A percentile compares a stretch with the other conserved stretches of the same genome.
These are phyloP conservation scores for Ornithoptera priamus DNA, from an alignment of 2,888 invertebrate species.

Conservation along the genomic window DNA sequence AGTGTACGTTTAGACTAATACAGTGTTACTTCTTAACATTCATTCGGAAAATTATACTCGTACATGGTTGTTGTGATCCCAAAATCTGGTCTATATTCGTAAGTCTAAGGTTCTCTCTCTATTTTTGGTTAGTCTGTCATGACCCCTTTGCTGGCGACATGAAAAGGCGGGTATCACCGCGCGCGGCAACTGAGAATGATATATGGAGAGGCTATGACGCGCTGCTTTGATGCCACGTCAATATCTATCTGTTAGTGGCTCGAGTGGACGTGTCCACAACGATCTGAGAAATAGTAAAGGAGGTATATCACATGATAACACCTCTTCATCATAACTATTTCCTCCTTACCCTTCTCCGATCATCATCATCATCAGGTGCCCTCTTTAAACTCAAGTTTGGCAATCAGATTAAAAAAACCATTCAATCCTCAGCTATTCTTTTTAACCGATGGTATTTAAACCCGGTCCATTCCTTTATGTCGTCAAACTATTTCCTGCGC, in stretches of 20 bases:
- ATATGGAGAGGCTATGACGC: slow-evolving; percentile 64
- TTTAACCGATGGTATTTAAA: too few species aligned
- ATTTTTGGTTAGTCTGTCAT: slow-evolving; percentile 35
- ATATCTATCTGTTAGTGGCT: slow-evolving; percentile 60
- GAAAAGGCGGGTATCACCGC: slow-evolving; percentile 53
- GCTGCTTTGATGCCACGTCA: slow-evolving; percentile 61
- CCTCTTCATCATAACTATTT: too few species aligned
- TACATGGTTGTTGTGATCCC: background rate
- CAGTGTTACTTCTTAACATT: background rate
- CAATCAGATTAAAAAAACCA: too few species aligned
- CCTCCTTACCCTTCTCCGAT: too few species aligned
- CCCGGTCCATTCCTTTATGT: too few species aligned
- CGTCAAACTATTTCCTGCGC: too few species aligned
- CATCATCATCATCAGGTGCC: too few species aligned
- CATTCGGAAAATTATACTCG: too few species aligned
- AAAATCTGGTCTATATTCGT: background rate
- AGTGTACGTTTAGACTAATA: background rate
- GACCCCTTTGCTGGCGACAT: slow-evolving; percentile 50
- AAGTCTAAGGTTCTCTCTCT: background rate
- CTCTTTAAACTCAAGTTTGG: too few species aligned
- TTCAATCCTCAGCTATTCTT: too few species aligned
- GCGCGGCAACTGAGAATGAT: slow-evolving; percentile 52
- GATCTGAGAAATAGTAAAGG: slow-evolving; percentile 17
- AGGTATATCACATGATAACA: slow-evolving; percentile 10
- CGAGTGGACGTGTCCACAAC: slow-evolving; percentile 45